Evolutionary conservation across 2,797 vertebrate genomes (phyloP).

Genomic region (Acanthopagrus latus): DNA sequence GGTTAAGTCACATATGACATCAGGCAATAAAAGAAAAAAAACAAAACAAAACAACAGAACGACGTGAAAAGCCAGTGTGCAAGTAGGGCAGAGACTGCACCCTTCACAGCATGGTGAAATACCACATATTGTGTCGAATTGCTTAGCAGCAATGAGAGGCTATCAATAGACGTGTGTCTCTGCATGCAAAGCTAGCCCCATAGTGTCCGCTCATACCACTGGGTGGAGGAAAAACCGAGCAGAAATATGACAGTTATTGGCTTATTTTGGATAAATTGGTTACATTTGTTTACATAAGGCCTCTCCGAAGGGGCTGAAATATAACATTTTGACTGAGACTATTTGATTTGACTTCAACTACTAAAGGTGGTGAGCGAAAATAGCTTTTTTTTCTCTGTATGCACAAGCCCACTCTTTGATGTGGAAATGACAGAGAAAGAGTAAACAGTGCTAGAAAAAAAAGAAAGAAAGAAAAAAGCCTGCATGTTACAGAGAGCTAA

Average conservation of each 20-base stretch:
- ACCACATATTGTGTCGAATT: constrained; percentile 54
- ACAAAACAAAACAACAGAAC: constrained; percentile 22
- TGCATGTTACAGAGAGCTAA: background rate
- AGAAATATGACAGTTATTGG: background rate
- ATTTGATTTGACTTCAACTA: background rate
- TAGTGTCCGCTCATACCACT: constrained; percentile 19
- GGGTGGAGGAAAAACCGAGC: constrained; percentile 18
- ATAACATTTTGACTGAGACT: constrained; percentile 7
- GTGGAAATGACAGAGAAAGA: constrained; percentile 25
- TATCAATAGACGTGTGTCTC: constrained; percentile 38
- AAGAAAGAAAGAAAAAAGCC: background rate
- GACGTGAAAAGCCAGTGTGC: constrained; percentile 25
- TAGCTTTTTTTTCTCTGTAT: background rate
- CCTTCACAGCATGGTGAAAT: constrained; percentile 59
- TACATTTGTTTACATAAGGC: background rate
- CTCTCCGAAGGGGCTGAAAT: constrained; percentile 13
- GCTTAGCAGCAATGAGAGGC: constrained; percentile 22
- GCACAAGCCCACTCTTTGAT: constrained; percentile 31
- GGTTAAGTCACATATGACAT: background rate
- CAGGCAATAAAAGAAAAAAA: constrained; percentile 2
- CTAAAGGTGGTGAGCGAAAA: constrained; percentile 3
- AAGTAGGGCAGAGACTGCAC: constrained; percentile 17
- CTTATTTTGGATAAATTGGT: background rate
- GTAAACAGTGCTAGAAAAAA: constrained; percentile 13
- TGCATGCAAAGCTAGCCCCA: background rate